phyloP scores from a whole-genome alignment of 2,888 invertebrate genomes.

The Drosophila limbata region DNA sequence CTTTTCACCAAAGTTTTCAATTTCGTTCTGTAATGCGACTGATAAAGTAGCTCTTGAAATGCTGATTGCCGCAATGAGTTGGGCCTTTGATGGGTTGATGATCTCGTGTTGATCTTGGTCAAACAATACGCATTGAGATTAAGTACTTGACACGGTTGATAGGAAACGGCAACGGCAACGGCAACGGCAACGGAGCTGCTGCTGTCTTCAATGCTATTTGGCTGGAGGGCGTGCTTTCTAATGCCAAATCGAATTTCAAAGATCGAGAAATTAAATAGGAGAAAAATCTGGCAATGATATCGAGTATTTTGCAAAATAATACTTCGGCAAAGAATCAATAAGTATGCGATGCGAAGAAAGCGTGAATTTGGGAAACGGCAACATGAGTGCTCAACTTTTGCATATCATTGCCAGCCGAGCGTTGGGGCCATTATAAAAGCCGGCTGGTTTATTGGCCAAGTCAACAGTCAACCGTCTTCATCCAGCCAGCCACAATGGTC shows the following conservation, averaged over 20 bases:
- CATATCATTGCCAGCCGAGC: conserved; percentile 44
- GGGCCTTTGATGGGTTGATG: conserved; percentile 9
- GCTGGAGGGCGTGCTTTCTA: conserved; percentile 54
- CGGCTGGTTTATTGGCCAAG: conserved; percentile 9
- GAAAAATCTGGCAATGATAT: conserved; percentile 35
- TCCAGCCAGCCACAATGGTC: conserved; percentile 31
- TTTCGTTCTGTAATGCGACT: conserved; percentile 1
- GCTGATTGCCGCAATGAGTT: conserved; percentile 6
- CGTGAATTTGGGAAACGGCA: conserved; percentile 32
- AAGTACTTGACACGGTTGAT: conserved; percentile 61
- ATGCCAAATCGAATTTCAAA: conserved; percentile 6
- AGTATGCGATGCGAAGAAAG: conserved; percentile 50
- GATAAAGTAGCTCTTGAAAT: conserved; percentile 18
- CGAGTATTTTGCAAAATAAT: conserved; percentile 41
- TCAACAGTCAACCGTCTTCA: conserved; percentile 23
- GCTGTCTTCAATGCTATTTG: conserved; percentile 15
- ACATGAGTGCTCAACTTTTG: conserved; percentile 29
- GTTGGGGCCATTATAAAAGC: conserved; percentile 17
- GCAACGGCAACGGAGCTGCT: conserved; percentile 4
- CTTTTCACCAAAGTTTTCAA: background rate
- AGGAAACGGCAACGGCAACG: conserved; percentile 7
- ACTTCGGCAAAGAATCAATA: conserved; percentile 38
- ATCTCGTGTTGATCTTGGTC: conserved; percentile 30
- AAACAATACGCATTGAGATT: conserved; percentile 50
- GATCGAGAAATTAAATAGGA: background rate